These are phyloP conservation scores for Metalampra italica DNA, from an alignment of 2,888 invertebrate species.

Conservation along the genomic window DNA sequence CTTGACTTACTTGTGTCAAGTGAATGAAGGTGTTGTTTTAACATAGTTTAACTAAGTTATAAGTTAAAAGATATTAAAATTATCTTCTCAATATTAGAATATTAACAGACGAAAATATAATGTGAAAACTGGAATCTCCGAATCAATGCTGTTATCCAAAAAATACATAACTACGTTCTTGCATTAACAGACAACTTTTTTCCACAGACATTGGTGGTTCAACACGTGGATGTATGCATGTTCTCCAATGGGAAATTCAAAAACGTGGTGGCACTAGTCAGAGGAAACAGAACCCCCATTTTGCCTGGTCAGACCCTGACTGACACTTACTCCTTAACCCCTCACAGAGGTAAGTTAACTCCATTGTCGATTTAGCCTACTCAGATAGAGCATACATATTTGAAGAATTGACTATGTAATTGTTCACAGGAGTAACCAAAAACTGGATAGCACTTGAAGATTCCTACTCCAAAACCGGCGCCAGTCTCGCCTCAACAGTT, in stretches of 20 bases:
- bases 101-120: no score
- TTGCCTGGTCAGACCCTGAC: constrained; percentile 81
- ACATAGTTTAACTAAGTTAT: no score
- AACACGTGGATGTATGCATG: constrained; percentile 96
- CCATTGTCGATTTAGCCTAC: background rate
- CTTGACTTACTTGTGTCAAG: no score
- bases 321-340: constrained; percentile 82
- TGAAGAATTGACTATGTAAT: background rate
- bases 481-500: constrained; percentile 80
- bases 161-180: no score
- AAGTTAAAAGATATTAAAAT: no score
- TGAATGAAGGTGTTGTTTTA: no score
- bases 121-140: no score
- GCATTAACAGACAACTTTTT: constrained; percentile 4
- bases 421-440: constrained; percentile 84
- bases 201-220: constrained; percentile 87
- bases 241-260: constrained; percentile 97
- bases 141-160: no score
- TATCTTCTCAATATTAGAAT: no score
- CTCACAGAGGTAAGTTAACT: constrained; percentile 75
- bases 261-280: constrained; percentile 88
- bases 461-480: constrained; percentile 84
- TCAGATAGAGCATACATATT: background rate
- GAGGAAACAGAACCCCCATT: constrained; percentile 80
- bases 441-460: constrained; percentile 96